These are phyloP conservation scores for Petrocephalus sullivani DNA, from an alignment of 2,797 vertebrate species.

Conservation along the genomic window DNA sequence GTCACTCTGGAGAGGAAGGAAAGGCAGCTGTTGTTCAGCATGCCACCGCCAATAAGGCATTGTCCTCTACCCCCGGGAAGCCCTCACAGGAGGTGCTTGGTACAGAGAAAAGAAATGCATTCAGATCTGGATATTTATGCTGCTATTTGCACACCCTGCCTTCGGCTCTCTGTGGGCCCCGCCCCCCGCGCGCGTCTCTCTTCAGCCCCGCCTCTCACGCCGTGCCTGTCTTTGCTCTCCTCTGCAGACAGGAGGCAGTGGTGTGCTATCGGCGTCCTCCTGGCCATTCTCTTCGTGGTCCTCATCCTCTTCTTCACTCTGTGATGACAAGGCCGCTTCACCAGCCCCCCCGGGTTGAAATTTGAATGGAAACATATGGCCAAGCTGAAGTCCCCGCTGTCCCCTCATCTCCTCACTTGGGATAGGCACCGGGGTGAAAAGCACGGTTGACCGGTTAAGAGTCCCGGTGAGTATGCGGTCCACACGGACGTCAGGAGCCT, in stretches of 20 bases:
- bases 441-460: background rate
- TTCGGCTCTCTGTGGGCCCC: background rate
- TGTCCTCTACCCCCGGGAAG: constrained; percentile 32
- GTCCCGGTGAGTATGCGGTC: background rate
- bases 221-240: background rate
- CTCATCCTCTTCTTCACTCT: constrained; percentile 83
- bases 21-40: constrained; percentile 21
- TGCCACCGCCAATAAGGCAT: constrained; percentile 29
- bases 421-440: background rate
- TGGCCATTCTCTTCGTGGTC: constrained; percentile 80
- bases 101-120: constrained; percentile 27
- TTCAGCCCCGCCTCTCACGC: background rate
- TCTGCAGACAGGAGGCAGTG: constrained; percentile 90
- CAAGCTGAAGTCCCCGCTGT: background rate
- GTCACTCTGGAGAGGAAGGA: constrained; percentile 35
- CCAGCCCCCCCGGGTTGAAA: background rate
- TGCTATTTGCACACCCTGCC: constrained; percentile 17
- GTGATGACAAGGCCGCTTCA: constrained; percentile 54
- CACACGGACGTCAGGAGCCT: background rate
- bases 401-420: background rate
- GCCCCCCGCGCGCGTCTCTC: background rate
- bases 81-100: constrained; percentile 30
- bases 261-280: constrained; percentile 87
- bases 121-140: background rate
- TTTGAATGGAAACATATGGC: constrained; percentile 15